These are phyloP conservation scores for Diglossa cyanea DNA, from an alignment of 2,797 vertebrate species.

Conservation along the genomic window DNA sequence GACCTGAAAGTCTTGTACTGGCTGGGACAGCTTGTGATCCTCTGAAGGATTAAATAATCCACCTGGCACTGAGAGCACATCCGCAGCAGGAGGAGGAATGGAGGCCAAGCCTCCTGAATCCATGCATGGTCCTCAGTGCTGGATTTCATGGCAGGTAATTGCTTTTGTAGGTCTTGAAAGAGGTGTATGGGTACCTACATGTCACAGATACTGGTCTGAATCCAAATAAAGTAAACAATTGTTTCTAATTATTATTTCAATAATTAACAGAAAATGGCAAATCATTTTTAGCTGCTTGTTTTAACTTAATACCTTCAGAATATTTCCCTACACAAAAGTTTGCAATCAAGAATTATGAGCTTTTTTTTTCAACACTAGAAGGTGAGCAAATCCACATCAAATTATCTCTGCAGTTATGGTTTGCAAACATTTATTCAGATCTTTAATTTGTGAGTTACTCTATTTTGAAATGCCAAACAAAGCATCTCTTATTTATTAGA, in stretches of 20 bases:
- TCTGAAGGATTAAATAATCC: background rate
- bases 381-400: background rate
- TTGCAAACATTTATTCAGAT: background rate
- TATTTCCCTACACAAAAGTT: background rate
- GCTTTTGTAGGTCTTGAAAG: background rate
- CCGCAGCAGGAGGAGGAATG: background rate
- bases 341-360: background rate
- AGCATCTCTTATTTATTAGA: background rate
- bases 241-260: background rate
- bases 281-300: background rate
- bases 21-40: background rate
- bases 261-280: background rate
- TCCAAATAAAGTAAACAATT: background rate
- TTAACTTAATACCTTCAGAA: background rate
- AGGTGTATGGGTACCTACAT: background rate
- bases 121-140: fast-evolving
- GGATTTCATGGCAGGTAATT: background rate
- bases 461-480: slow-evolving; percentile 3
- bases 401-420: background rate
- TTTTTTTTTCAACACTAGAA: background rate
- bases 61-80: background rate
- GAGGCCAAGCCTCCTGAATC: background rate
- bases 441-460: background rate
- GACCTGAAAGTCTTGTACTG: background rate
- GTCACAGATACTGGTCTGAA: background rate